Evolutionary conservation across 2,797 vertebrate genomes (phyloP), one percentile per base, ranked within the genome.

Genomic region (Gallinago solitaria): DNA sequence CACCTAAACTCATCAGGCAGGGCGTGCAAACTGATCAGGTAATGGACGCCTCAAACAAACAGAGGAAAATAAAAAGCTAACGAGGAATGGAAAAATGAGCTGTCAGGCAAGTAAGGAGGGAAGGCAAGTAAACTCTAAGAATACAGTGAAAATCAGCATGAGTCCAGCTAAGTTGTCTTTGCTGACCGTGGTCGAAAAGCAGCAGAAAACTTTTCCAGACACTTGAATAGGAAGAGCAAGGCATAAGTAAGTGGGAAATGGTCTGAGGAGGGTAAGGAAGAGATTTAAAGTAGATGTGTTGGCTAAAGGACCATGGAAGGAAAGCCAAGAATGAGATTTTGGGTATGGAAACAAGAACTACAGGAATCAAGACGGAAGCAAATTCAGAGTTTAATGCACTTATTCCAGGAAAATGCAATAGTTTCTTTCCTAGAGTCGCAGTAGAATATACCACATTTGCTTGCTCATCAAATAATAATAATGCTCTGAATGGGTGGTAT

Each of bases 271-370:
- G 37, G 12, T 84, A 89, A 95, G 48, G 56, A 69, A 63, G 51
- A 89, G 35, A 24, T 74, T 71, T 83, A 39, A 87, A 94, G 75
- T 76, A 65, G 35, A 50, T 45, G 6, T 35, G 23, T 64, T 95
- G 93, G 82, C 89, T 87, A 45, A 77, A 74, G 47, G n/a, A 77
- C 25, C 2, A 0, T 59, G 28, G 56, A 89, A 77, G n/a, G 35
- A 87, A 89, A 93, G 95, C 94, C 93, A 95, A 77, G 68, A 95
- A 67, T 79, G 68, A 70, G 78, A 92, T 93, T 92, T 77, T 87
- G 56, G 28, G 9, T 85, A 85, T 93, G 91, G 93, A 93, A 93
- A 89, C 35, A 76, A 83, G 61, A 84, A 73, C 54, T 90, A 30
- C 61, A 53, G 67, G 23, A 87, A 63, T 65, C 0, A 6, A 87